These are phyloP conservation scores for Hoplias malabaricus DNA, from an alignment of 2,113 vertebrate genomes.

Conservation along the genomic window DNA sequence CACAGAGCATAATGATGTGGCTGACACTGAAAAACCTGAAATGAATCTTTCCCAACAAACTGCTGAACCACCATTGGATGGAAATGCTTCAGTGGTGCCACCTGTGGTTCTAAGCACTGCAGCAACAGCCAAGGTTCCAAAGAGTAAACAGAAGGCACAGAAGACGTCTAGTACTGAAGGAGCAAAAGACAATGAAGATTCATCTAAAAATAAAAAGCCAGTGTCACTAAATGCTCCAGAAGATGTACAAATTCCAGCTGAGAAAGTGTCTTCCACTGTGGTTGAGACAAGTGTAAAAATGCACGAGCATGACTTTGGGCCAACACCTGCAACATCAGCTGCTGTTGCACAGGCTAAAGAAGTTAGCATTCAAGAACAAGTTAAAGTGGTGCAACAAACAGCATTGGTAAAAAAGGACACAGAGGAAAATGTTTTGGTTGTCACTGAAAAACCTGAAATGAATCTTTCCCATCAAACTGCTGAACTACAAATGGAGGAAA, in stretches of 20 bases:
- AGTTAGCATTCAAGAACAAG: too few relatives aligned
- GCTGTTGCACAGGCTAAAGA: too few relatives aligned
- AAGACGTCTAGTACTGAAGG: background rate
- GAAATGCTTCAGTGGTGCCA: constrained; percentile 18
- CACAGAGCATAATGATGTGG: background rate
- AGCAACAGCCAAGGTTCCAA: background rate
- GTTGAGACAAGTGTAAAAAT: constrained; percentile 1
- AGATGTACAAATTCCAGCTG: constrained; percentile 7
- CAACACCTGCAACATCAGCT: too few relatives aligned
- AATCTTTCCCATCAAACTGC: constrained; percentile 29
- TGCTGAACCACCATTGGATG: constrained; percentile 6
- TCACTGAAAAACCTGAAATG: constrained; percentile 7
- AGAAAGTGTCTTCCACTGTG: background rate
- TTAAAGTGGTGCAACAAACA: too few relatives aligned
- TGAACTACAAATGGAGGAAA: constrained; percentile 21
- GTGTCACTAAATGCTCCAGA: background rate
- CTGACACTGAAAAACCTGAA: constrained; percentile 7
- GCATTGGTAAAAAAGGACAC: background rate
- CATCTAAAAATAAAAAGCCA: background rate
- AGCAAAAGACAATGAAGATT: background rate
- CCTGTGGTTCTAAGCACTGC: constrained; percentile 23
- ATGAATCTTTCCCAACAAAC: constrained; percentile 30
- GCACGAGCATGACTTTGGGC: background rate
- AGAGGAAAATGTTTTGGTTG: background rate
- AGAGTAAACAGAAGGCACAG: constrained; percentile 35